Evolutionary conservation across 1,140 invertebrate genomes (phyloP), one percentile per base, ranked within the genome.

Genomic region (Drosophila gunungcola): DNA sequence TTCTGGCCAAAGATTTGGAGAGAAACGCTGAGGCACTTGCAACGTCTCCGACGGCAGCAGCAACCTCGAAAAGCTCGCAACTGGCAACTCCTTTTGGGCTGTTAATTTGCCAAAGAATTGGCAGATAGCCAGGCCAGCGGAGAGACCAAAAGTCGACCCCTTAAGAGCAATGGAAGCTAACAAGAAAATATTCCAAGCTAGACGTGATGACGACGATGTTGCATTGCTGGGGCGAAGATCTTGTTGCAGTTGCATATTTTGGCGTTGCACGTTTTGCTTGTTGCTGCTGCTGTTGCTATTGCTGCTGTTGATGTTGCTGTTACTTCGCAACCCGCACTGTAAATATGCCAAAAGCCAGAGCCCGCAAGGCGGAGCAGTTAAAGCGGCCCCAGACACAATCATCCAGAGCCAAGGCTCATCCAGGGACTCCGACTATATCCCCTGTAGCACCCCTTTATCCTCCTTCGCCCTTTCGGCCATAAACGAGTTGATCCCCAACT

Each of bases 51-150:
- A 34, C 42, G 60, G 60, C 46, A 49, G 52, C 41, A 65, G 57
- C 58, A 49, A 52, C 52, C 45, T 34, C 39, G 45, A 36, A n/a
- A 43, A 11, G 12, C 64, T 65, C 9, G 36, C 54, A 54, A 63
- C 63, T 55, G 53, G 60, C 72, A 78, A 58, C 54, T 64, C 61
- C 82, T 80, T 82, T 86, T 78, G 60, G 78, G 78, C 83, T 88
- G 83, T 86, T 86, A 86, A 86, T 86, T 86, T 86, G 84, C 83
- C 82, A 86, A 88, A 82, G 83, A 86, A 86, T 86, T 86, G 83
- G 83, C 75, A 88, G 83, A 86, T 86, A 81, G 82, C 82, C 82
- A 85, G 80, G 57, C 60, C 79, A 58, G 52, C 49, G 57, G 36
- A 45, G 46, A 51, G 60, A 63, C 60, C 67, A 48, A 67, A 32